Evolutionary conservation across 1,140 invertebrate species (phyloP).

Genomic region (Latrodectus geometricus): DNA sequence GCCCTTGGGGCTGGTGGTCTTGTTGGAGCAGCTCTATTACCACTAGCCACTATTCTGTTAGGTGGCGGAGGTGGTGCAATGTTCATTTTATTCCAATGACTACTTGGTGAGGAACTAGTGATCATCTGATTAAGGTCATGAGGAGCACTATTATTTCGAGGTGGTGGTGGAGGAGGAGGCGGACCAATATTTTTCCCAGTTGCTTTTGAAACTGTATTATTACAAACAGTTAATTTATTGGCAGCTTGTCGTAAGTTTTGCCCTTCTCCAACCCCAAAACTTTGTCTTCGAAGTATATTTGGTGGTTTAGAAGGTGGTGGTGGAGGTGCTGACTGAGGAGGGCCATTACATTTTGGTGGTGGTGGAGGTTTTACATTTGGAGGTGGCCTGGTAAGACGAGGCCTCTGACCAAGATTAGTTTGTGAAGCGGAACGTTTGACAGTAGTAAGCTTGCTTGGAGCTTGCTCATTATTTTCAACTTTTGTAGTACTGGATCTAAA

Average conservation of each 20-base stretch:
- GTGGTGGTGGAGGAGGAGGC: constrained; percentile 42
- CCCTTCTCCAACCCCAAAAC: constrained; percentile 46
- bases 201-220: constrained; percentile 6
- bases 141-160: constrained; percentile 50
- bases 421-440: constrained; percentile 48
- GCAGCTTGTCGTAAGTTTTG: constrained; percentile 36
- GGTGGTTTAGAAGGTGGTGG: constrained; percentile 55
- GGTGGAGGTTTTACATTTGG: constrained; percentile 51
- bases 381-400: constrained; percentile 36
- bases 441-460: constrained; percentile 10
- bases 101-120: constrained; percentile 35
- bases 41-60: constrained; percentile 16
- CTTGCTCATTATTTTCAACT: background rate
- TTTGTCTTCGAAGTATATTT: constrained; percentile 47
- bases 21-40: constrained; percentile 24
- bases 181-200: constrained; percentile 24
- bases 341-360: constrained; percentile 14
- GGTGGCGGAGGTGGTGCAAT: constrained; percentile 52
- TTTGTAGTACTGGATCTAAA: constrained; percentile 24
- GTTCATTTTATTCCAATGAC: constrained; percentile 52
- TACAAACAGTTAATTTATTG: constrained; percentile 42
- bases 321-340: constrained; percentile 24
- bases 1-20: constrained; percentile 39
- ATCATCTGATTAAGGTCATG: constrained; percentile 53
- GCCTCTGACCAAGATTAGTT: constrained; percentile 45